Conservation (phyloP, 1,140 invertebrate genomes). For the Carcinoscorpius rotundicauda region DNA sequence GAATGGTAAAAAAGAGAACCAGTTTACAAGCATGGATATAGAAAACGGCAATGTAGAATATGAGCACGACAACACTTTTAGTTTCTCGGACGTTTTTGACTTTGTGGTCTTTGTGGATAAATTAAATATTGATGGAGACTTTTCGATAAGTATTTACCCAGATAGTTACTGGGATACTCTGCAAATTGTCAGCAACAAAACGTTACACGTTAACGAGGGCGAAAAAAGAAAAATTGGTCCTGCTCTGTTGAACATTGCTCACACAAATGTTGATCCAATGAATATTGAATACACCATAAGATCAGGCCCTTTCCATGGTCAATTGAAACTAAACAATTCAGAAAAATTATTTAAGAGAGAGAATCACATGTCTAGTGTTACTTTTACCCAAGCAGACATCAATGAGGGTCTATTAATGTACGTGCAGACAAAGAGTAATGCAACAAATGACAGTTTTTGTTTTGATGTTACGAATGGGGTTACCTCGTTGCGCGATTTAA, state of each 20-base stretch:
- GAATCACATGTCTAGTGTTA: conserved; percentile 41
- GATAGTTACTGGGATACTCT: too few species aligned
- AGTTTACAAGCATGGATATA: conserved; percentile 33
- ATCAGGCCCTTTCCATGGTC: conserved; percentile 63
- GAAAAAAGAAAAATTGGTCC: conserved; percentile 61
- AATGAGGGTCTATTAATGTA: too few species aligned
- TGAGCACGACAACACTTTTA: not conserved
- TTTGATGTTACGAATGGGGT: conserved; percentile 85
- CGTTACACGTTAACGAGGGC: conserved; percentile 61
- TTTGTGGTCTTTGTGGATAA: too few species aligned
- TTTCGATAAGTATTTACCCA: too few species aligned
- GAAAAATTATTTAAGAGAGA: not conserved
- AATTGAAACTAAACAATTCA: conserved; percentile 24
- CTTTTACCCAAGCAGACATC: conserved; percentile 54
- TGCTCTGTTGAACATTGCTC: conserved; percentile 60
- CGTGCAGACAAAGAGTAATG: too few species aligned
- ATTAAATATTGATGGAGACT: too few species aligned
- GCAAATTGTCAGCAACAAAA: too few species aligned
- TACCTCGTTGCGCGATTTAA: conserved; percentile 31
- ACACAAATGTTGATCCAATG: conserved; percentile 65
- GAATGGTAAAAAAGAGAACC: conserved; percentile 17
- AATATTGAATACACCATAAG: conserved; percentile 65
- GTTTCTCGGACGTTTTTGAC: too few species aligned
- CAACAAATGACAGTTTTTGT: conserved; percentile 50
- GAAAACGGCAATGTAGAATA: conserved; percentile 30